These are phyloP conservation scores for Lepilemur septentrionalis DNA, from an alignment of 2,797 vertebrate genomes.

Conservation along the genomic window DNA sequence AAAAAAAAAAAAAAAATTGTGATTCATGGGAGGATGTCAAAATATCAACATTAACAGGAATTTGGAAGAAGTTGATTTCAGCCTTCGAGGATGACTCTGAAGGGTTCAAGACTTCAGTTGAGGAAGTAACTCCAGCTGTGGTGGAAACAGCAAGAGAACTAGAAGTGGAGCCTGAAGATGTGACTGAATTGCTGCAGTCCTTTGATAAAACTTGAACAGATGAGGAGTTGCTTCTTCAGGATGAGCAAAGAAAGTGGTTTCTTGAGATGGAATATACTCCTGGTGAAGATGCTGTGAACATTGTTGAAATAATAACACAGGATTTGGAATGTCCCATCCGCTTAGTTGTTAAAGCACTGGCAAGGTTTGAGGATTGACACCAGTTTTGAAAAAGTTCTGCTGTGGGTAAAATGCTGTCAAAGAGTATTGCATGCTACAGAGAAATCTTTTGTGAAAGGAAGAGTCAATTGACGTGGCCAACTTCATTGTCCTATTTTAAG, in stretches of 20 bases:
- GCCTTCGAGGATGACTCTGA: neutral
- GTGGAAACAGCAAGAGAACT: neutral
- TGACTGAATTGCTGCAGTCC: neutral
- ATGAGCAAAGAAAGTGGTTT: neutral
- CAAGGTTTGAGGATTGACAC: neutral
- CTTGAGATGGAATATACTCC: neutral
- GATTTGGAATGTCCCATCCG: neutral
- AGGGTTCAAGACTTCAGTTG: neutral
- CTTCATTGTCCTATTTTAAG: neutral
- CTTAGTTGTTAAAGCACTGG: neutral
- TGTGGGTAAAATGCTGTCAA: neutral
- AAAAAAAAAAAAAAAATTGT: neutral
- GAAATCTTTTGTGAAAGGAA: neutral
- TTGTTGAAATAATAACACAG: neutral
- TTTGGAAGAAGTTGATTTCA: neutral
- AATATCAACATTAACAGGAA: neutral
- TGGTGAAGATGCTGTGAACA: neutral
- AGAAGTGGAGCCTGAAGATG: neutral
- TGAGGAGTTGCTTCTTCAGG: neutral
- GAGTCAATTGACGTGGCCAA: neutral
- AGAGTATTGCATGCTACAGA: neutral
- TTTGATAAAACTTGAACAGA: neutral
- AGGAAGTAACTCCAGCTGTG: neutral
- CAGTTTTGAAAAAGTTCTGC: neutral
- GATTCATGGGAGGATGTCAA: neutral